A percentile compares a stretch with the other conserved stretches of the same genome.
Conservation (phyloP, 2,888 invertebrate genomes). For the Megamerina dolium region DNA sequence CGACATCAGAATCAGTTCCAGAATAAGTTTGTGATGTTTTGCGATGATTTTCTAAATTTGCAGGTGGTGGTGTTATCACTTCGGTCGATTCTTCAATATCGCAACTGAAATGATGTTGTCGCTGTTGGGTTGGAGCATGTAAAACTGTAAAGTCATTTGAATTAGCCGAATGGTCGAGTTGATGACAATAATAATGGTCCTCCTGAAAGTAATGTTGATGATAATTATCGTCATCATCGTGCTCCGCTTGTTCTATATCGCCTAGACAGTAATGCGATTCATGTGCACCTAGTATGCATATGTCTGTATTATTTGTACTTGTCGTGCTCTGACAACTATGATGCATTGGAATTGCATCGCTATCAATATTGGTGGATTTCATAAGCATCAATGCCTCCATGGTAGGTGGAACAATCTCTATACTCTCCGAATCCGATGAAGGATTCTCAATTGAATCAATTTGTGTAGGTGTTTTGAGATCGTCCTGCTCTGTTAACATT, state of each 20-base stretch:
- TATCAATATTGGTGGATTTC: too few relatives aligned
- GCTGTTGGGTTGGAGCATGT: conserved; percentile 11
- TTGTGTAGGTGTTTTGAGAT: too few relatives aligned
- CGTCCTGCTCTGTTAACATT: too few relatives aligned
- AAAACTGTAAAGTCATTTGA: conserved; percentile 25
- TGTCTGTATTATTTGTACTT: conserved; percentile 20
- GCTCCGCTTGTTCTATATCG: too few relatives aligned
- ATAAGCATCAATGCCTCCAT: conserved; percentile 12
- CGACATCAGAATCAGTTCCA: conserved; percentile 29
- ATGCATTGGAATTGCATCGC: too few relatives aligned
- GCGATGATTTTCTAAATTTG: conserved; percentile 1
- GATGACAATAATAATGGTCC: conserved; percentile 1
- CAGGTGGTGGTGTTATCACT: conserved; percentile 13
- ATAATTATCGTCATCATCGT: conserved; percentile 7
- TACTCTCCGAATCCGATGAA: conserved; percentile 26
- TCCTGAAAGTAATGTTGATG: too few relatives aligned
- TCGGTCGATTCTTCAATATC: conserved; percentile 23
- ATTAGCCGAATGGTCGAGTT: conserved; percentile 10
- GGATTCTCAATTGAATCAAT: too few relatives aligned
- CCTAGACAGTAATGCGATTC: conserved; percentile 14
- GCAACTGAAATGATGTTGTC: conserved; percentile 7
- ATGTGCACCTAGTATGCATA: conserved; percentile 17
- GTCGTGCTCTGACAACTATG: conserved; percentile 17
- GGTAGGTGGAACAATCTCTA: conserved; percentile 22
- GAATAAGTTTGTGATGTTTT: conserved; percentile 10